Evolutionary conservation across 2,888 invertebrate genomes (phyloP).

Genomic region (Pecten maximus): DNA sequence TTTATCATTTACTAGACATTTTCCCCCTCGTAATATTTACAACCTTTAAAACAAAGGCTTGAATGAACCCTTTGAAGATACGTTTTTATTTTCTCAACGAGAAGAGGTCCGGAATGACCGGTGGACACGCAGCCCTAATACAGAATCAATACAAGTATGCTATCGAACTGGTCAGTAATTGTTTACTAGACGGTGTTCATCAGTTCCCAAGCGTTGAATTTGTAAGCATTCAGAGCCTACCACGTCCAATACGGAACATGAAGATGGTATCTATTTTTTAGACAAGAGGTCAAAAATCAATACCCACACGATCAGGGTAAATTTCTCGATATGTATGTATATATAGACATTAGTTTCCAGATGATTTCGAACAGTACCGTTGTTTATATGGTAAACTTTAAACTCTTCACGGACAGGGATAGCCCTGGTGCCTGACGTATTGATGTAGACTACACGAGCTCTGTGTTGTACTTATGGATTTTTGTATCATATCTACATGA

Average conservation of each 20-base stretch:
- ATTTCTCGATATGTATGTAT: background rate
- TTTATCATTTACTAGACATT: no score
- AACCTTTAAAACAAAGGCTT: no score
- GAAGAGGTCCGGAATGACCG: background rate
- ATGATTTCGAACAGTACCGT: background rate
- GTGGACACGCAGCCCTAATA: background rate
- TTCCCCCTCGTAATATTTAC: no score
- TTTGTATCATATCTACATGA: background rate
- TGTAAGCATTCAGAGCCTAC: slow-evolving; percentile 3
- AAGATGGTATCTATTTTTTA: slow-evolving; percentile 20
- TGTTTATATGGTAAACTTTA: background rate
- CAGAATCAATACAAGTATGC: background rate
- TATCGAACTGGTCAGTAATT: slow-evolving; percentile 24
- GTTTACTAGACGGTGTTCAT: slow-evolving; percentile 9
- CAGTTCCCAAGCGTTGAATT: slow-evolving; percentile 17
- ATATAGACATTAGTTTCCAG: slow-evolving; percentile 4
- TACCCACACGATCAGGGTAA: background rate
- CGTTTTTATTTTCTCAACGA: background rate
- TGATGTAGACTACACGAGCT: background rate
- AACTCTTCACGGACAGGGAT: background rate
- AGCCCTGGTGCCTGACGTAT: background rate
- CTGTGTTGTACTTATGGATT: background rate
- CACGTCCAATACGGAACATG: background rate
- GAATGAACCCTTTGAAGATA: no score
- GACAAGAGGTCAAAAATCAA: background rate